phyloP scores from a whole-genome alignment of 2,113 vertebrate species.

The Nicator chloris region DNA sequence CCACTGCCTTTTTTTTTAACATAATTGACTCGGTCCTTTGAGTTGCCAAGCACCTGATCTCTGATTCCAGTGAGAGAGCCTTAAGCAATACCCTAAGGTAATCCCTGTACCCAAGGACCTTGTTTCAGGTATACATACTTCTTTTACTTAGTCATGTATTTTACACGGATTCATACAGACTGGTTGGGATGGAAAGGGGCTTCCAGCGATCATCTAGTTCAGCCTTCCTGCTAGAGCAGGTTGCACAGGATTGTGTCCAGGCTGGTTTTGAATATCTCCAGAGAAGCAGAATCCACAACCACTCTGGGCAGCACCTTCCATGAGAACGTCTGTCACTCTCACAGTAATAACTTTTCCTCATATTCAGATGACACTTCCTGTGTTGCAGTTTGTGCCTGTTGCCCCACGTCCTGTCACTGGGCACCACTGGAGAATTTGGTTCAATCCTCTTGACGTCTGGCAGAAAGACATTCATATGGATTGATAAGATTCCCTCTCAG shows the following conservation, averaged over 20 bases:
- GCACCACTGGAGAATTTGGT: background rate
- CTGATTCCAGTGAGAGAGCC: background rate
- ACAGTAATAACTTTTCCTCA: background rate
- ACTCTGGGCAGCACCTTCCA: background rate
- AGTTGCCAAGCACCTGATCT: background rate
- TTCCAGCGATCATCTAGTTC: background rate
- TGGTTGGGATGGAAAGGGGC: background rate
- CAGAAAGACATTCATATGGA: background rate
- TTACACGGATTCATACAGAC: background rate
- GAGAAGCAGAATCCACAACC: background rate
- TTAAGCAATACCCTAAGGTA: background rate
- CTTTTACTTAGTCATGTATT: background rate
- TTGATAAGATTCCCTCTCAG: background rate
- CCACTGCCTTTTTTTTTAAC: background rate
- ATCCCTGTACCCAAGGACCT: background rate
- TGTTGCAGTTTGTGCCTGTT: background rate
- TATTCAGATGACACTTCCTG: background rate
- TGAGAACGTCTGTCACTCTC: background rate
- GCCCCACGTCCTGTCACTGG: too few species aligned
- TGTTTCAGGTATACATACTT: background rate
- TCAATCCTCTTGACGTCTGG: fast-evolving
- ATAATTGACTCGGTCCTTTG: background rate
- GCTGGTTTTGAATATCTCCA: background rate
- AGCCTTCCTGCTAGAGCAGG: background rate
- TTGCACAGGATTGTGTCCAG: background rate